These are phyloP conservation scores for Sprattus sprattus DNA, from an alignment of 2,113 vertebrate genomes.

Conservation along the genomic window DNA sequence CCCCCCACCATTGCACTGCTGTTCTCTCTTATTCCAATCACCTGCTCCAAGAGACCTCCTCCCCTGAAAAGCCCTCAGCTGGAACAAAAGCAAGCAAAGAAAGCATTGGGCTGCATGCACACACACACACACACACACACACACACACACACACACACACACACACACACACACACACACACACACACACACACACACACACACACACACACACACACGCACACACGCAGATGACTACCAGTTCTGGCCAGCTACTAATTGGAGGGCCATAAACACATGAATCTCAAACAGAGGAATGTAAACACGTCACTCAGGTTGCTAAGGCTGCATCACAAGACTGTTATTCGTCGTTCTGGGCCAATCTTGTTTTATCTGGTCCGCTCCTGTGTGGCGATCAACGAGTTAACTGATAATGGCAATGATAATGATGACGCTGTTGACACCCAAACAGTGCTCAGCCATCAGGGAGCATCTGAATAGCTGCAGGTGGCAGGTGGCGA, in stretches of 20 bases:
- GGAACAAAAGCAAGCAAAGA: neutral
- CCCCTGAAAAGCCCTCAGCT: neutral
- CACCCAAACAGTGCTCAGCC: neutral
- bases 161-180: too few relatives aligned
- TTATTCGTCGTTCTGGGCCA: neutral
- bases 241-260: too few relatives aligned
- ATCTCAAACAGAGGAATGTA: neutral
- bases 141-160: too few relatives aligned
- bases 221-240: too few relatives aligned
- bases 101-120: too few relatives aligned
- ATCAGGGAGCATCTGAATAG: neutral
- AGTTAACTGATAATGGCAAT: neutral
- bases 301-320: neutral
- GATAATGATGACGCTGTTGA: neutral
- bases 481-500: conserved; percentile 33
- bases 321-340: neutral
- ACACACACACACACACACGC: too few relatives aligned
- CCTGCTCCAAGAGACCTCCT: neutral
- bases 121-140: too few relatives aligned
- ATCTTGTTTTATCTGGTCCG: neutral
- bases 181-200: too few relatives aligned
- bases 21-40: neutral
- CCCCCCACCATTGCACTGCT: neutral
- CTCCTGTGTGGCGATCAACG: neutral
- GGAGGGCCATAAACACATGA: neutral